phyloP scores from a whole-genome alignment of 2,113 vertebrate species.

The Aspidoscelis tigris region DNA sequence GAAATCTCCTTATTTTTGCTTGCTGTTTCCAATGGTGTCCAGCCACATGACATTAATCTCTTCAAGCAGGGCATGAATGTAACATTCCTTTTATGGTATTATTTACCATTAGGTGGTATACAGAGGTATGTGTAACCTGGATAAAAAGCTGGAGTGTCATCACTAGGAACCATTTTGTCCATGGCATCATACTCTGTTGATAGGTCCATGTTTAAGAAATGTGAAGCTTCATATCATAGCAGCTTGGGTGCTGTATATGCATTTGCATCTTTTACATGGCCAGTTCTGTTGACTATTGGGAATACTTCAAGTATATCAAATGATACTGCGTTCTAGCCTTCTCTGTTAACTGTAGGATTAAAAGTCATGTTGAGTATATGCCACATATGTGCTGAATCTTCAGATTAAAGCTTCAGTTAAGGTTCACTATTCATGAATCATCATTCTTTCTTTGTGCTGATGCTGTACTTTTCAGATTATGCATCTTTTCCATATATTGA shows the following conservation, averaged over 20 bases:
- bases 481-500: conserved; percentile 22
- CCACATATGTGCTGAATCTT: conserved; percentile 16
- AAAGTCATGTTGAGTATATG: conserved; percentile 22
- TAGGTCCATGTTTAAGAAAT: no score
- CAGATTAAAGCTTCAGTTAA: conserved; percentile 8
- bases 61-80: background rate
- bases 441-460: conserved; percentile 38
- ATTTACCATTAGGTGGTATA: background rate
- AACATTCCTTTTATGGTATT: background rate
- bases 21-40: background rate
- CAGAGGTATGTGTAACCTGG: no score
- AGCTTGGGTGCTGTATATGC: background rate
- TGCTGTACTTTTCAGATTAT: conserved; percentile 28
- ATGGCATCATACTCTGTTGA: background rate
- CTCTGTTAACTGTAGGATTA: background rate
- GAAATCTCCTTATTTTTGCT: background rate
- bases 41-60: background rate
- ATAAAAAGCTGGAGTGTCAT: no score
- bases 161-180: background rate
- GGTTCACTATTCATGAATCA: conserved; percentile 25
- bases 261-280: background rate
- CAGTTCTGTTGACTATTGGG: background rate
- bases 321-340: background rate
- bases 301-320: background rate
- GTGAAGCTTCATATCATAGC: background rate